Conservation (phyloP, 2,888 invertebrate species). For the Trissolcus japonicus region DNA sequence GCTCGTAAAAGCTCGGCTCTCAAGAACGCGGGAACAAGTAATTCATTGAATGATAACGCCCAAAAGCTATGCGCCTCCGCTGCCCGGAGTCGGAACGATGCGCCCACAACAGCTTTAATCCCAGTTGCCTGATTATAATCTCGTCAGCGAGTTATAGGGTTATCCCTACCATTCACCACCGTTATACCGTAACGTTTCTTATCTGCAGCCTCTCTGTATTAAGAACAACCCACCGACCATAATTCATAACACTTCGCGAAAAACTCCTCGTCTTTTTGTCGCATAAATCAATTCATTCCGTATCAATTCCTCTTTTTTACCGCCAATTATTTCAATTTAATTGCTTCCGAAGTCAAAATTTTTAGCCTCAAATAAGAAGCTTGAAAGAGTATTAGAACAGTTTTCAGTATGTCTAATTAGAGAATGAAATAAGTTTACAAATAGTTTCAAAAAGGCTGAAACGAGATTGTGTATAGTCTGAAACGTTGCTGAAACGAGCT, state of each 20-base stretch:
- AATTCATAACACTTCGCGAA: constrained; percentile 35
- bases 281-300: constrained; percentile 20
- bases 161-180: constrained; percentile 57
- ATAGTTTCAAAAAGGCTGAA: no score
- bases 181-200: constrained; percentile 40
- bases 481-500: no score
- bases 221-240: constrained; percentile 20
- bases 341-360: no score
- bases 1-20: constrained; percentile 64
- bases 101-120: constrained; percentile 68
- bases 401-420: no score
- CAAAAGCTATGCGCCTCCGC: constrained; percentile 58
- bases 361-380: no score
- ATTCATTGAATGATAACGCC: constrained; percentile 56
- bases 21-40: constrained; percentile 56
- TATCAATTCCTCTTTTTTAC: not conserved
- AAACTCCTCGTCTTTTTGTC: constrained; percentile 24
- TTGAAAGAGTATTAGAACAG: no score
- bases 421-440: no score
- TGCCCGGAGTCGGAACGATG: constrained; percentile 58
- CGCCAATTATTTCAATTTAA: not conserved
- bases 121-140: constrained; percentile 74
- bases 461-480: no score
- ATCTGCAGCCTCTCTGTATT: constrained; percentile 22
- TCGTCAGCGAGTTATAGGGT: constrained; percentile 74